These are phyloP conservation scores for Acleris cristana DNA, from an alignment of 2,888 invertebrate species.

Conservation along the genomic window DNA sequence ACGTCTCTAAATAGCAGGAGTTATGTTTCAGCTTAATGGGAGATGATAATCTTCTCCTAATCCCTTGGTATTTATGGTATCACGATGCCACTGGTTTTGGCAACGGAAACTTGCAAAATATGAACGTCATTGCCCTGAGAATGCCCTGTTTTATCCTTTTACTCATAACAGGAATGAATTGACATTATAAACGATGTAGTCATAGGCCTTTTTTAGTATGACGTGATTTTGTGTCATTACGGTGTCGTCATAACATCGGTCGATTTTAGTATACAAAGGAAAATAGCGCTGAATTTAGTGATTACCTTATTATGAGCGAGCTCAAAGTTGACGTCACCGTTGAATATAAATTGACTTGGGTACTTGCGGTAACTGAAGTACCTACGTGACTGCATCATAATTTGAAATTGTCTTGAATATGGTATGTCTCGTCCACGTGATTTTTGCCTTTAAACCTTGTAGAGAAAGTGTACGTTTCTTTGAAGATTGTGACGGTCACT, in stretches of 20 bases:
- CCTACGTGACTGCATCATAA: conserved; percentile 34
- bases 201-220: background rate
- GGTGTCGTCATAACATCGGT: conserved; percentile 13
- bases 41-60: conserved; percentile 7
- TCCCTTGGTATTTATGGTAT: conserved; percentile 1
- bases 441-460: conserved; percentile 46
- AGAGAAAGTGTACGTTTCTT: conserved; percentile 50
- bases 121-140: conserved; percentile 2
- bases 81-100: conserved; percentile 6
- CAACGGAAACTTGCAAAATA: conserved; percentile 21
- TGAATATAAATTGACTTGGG: conserved; percentile 24
- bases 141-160: conserved; percentile 6
- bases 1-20: background rate
- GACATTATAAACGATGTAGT: conserved; percentile 9
- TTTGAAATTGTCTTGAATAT: conserved; percentile 33
- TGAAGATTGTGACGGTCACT: conserved; percentile 50
- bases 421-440: conserved; percentile 40
- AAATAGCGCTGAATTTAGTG: conserved; percentile 17
- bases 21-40: conserved; percentile 9
- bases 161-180: conserved; percentile 6
- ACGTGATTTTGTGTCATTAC: conserved; percentile 18
- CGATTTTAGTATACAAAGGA: conserved; percentile 4
- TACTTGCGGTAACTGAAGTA: conserved; percentile 32
- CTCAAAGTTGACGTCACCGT: conserved; percentile 32
- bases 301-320: conserved; percentile 8